These are phyloP conservation scores for Drosophila insularis DNA, from an alignment of 1,140 invertebrate genomes.

Conservation along the genomic window DNA sequence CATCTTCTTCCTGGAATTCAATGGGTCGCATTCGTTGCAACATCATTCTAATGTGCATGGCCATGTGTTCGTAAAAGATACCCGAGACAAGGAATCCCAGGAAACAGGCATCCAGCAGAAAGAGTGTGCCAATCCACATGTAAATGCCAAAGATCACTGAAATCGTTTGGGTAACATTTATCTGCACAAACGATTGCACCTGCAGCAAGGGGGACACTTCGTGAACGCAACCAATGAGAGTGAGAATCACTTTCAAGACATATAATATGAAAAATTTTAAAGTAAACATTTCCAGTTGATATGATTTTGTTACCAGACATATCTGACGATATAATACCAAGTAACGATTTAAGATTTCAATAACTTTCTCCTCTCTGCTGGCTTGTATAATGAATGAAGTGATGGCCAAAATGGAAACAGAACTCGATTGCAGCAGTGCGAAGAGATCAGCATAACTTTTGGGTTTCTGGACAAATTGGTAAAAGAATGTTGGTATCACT, in stretches of 20 bases:
- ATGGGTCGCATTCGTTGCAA: conserved; percentile 51
- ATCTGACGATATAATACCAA: conserved; percentile 55
- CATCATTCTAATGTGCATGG: conserved; percentile 49
- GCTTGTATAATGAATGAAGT: conserved; percentile 55
- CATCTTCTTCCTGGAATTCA: conserved; percentile 24
- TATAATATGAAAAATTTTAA: conserved; percentile 45
- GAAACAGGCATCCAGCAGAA: conserved; percentile 63
- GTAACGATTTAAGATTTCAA: conserved; percentile 57
- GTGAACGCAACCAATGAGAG: conserved; percentile 49
- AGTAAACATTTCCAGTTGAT: conserved; percentile 32
- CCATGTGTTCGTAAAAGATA: conserved; percentile 66
- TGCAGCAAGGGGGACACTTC: conserved; percentile 43
- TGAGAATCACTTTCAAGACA: conserved; percentile 42
- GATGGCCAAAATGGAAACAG: conserved; percentile 52
- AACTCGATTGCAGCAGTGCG: conserved; percentile 32
- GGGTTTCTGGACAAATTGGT: neutral
- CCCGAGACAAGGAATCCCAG: conserved; percentile 63
- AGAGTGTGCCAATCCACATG: conserved; percentile 69
- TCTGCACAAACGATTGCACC: neutral
- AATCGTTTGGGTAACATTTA: neutral
- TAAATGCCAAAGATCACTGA: conserved; percentile 43
- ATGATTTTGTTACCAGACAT: conserved; percentile 10
- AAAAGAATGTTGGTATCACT: conserved; percentile 30
- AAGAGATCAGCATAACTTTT: conserved; percentile 55
- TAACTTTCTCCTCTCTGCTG: conserved; percentile 33